Evolutionary conservation across 2,888 invertebrate species (phyloP).

Genomic region (Hybos culiciformis): DNA sequence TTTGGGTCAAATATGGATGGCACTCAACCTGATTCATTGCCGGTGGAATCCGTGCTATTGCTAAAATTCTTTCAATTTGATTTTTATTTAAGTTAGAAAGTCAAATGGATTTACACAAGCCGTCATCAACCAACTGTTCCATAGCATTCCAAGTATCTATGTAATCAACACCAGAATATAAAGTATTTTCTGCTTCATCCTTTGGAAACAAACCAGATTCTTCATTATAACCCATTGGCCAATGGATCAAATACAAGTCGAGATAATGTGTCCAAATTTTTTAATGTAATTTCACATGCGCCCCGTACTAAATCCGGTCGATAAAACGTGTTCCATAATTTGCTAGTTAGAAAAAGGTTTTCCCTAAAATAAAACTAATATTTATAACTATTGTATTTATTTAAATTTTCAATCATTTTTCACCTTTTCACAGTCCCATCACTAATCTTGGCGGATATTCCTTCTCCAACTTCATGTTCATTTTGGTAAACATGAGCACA

Average conservation of each 20-base stretch:
- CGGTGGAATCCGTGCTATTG: conserved; percentile 46
- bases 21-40: conserved; percentile 58
- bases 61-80: conserved; percentile 53
- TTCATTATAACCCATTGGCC: conserved; percentile 80
- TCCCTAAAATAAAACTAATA: conserved; percentile 36
- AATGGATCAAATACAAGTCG: conserved; percentile 82
- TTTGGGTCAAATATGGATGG: conserved; percentile 65
- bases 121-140: conserved; percentile 52
- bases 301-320: conserved; percentile 58
- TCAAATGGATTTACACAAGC: conserved; percentile 54
- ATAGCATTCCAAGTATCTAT: conserved; percentile 61
- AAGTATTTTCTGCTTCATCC: conserved; percentile 44
- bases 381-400: background rate
- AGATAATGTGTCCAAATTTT: conserved; percentile 60
- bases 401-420: background rate
- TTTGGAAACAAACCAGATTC: conserved; percentile 49
- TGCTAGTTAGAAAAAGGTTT: conserved; percentile 59
- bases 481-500: conserved; percentile 58
- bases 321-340: conserved; percentile 86
- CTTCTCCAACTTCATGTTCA: conserved; percentile 61
- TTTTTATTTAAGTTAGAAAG: conserved; percentile 64
- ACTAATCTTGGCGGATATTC: conserved; percentile 47
- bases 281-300: conserved; percentile 53
- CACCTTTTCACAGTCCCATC: conserved; percentile 54
- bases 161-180: conserved; percentile 53